phyloP scores from a whole-genome alignment of 2,797 vertebrate genomes.

The Thamnophis elegans region DNA sequence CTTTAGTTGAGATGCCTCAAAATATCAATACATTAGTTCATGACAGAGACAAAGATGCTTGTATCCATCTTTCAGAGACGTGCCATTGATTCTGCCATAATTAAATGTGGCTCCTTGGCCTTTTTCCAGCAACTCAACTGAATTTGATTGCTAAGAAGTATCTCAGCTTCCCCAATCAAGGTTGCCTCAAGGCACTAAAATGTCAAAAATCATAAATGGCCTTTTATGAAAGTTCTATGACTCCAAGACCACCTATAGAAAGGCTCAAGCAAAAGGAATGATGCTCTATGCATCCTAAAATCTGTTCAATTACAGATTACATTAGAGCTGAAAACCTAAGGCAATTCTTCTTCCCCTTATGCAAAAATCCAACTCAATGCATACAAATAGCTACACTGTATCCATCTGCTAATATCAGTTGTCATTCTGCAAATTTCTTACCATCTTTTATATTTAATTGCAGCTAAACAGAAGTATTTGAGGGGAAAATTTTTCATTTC shows the following conservation, averaged over 20 bases:
- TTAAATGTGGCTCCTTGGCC: not conserved
- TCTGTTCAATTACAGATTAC: not conserved
- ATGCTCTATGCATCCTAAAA: not conserved
- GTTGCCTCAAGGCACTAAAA: not conserved
- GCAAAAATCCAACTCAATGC: conserved; percentile 44
- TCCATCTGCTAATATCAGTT: conserved; percentile 68
- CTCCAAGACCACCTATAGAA: not conserved
- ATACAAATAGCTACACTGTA: conserved; percentile 55
- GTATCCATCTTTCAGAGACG: not conserved
- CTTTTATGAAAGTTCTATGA: not conserved
- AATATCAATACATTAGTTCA: not conserved
- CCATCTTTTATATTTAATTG: conserved; percentile 68
- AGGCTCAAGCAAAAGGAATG: not conserved
- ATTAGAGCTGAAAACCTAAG: conserved; percentile 27
- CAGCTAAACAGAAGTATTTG: conserved; percentile 58
- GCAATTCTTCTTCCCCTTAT: conserved; percentile 52
- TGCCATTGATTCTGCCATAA: not conserved
- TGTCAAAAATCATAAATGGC: not conserved
- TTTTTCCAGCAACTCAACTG: not conserved
- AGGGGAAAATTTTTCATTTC: too few species aligned
- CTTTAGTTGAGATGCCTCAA: not conserved
- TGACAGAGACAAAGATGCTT: not conserved
- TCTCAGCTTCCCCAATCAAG: not conserved
- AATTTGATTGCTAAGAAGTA: not conserved
- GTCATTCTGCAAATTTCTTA: conserved; percentile 70